Base-by-base conservation (phyloP, 2,113 vertebrate species). In the Lethenteron reissneri region DNA sequence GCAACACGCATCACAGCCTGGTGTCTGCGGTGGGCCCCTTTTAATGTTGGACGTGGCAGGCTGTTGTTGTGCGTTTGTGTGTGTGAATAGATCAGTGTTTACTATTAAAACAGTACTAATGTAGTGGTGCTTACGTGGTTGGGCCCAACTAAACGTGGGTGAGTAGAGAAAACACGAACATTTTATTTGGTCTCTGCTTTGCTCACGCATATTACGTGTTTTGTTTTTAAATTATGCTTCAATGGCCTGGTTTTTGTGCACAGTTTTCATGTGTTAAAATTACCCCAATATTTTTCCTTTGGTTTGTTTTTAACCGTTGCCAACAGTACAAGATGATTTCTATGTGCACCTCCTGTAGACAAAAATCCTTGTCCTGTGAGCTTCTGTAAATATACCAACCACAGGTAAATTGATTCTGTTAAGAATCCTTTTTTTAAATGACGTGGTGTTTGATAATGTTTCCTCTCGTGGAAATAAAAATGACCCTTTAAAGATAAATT, bases 321-420 rank as follows among this genome's bases (percentile, higher is more conserved):
- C 41, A 41, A 41, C 41, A 41, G 41, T 41, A 41, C 41, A 41
- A 41, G 41, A 41, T 41, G 41, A 41, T 41, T 41, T 41, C 41
- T 41, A 41, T 41, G 41, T 41, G 41, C 41, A 41, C 41, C 41
- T 41, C 41, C 64, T 68, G 64, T 68, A n/a, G 10, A 25, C 64
- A 68, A 68, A 17, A 90, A 90, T 89, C 84, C 85, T 86, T 86
- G 89, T 73, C 41, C 41, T 73, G 72, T 96, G 95, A 92, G 95
- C 90, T 86, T 95, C 90, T 94, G 90, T 80, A 94, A 85, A 68
- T 87, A 86, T 87, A 85, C 82, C 72, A 94, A 94, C 94, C 89
- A 92, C 88, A 85, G 87, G 83, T 90, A 92, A 90, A 85, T 90
- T 92, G 94, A 97, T 96, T 97, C 94, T 97, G 88, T 96, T 88